Evolutionary conservation across 53 echinoderm and acorn worm genomes (phyloP).

Genomic region (Holothuria scabra): DNA sequence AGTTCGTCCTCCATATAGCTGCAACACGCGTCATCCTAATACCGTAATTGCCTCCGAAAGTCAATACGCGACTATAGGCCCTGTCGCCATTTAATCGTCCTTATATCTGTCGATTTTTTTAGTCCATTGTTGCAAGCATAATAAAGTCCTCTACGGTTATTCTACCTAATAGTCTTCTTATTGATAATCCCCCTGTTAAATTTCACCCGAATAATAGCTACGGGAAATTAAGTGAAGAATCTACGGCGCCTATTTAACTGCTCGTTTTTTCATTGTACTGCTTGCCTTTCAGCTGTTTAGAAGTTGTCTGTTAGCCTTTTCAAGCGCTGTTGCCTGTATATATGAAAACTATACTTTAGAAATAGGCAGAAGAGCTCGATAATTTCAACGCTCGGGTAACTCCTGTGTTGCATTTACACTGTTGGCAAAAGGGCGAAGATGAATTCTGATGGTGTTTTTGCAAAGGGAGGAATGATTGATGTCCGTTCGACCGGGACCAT

Average conservation of each 20-base stretch:
- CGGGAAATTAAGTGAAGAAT: slow-evolving; percentile 18
- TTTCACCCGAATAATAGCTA: slow-evolving; percentile 24
- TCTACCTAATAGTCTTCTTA: slow-evolving; percentile 28
- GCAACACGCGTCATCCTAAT: slow-evolving; percentile 6
- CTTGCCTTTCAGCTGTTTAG: slow-evolving; percentile 10
- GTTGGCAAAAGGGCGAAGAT: too few species aligned
- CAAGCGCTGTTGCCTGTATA: background rate
- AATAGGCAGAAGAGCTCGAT: too few species aligned
- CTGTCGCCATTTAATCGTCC: slow-evolving; percentile 34
- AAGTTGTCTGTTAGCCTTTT: slow-evolving; percentile 43
- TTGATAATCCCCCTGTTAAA: slow-evolving; percentile 31
- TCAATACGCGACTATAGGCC: background rate
- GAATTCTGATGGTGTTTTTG: too few species aligned
- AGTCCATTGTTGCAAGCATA: slow-evolving; percentile 13
- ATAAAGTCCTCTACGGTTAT: slow-evolving; percentile 12
- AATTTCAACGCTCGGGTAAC: too few species aligned
- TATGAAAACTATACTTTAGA: too few species aligned
- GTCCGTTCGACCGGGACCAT: too few species aligned
- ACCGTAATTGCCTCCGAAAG: slow-evolving; percentile 5
- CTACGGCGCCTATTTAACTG: slow-evolving; percentile 30
- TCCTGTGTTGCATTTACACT: too few species aligned
- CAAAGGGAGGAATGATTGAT: too few species aligned
- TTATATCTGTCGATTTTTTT: background rate
- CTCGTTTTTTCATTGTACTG: background rate
- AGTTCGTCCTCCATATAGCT: too few species aligned